A percentile compares a stretch with the other conserved stretches of the same genome.
These are phyloP conservation scores for Montipora sp. DNA, from an alignment of 64 coral and sea anemone genomes.

Conservation along the genomic window DNA sequence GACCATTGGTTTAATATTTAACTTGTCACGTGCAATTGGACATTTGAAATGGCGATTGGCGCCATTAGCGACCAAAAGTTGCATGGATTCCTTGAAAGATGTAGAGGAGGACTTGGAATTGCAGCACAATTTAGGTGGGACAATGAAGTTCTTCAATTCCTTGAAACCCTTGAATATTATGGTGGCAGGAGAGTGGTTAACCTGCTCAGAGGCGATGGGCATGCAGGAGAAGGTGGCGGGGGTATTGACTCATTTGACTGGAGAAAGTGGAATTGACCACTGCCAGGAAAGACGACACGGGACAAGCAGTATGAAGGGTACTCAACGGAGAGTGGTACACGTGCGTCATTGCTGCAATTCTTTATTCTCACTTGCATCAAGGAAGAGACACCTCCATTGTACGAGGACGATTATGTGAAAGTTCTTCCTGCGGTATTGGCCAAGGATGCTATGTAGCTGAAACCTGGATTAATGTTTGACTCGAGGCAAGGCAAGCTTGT, in stretches of 20 bases:
- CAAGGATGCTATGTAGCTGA: constrained; percentile 78
- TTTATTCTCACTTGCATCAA: constrained; percentile 10
- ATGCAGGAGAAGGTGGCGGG: constrained; percentile 64
- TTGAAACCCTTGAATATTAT: constrained; percentile 65
- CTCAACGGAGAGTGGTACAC: constrained; percentile 68
- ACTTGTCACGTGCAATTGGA: too few species aligned
- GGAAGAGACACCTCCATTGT: too few species aligned
- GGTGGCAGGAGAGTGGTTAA: constrained; percentile 64
- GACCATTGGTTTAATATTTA: too few species aligned
- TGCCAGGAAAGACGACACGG: constrained; percentile 69
- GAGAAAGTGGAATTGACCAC: constrained; percentile 76
- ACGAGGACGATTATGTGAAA: too few species aligned
- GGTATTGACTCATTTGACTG: constrained; percentile 65
- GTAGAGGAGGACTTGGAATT: too few species aligned
- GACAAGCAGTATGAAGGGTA: constrained; percentile 72
- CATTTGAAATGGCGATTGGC: too few species aligned
- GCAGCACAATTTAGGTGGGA: constrained; percentile 60
- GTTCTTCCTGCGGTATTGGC: constrained; percentile 20
- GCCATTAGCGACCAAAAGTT: too few species aligned
- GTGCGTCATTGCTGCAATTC: neutral
- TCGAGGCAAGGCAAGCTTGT: constrained; percentile 65
- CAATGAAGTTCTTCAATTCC: constrained; percentile 69
- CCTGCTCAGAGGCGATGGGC: constrained; percentile 48
- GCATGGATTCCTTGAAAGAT: too few species aligned
- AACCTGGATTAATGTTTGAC: constrained; percentile 76